Conservation (phyloP, 1,140 invertebrate genomes). For the Diachasma alloeum region DNA sequence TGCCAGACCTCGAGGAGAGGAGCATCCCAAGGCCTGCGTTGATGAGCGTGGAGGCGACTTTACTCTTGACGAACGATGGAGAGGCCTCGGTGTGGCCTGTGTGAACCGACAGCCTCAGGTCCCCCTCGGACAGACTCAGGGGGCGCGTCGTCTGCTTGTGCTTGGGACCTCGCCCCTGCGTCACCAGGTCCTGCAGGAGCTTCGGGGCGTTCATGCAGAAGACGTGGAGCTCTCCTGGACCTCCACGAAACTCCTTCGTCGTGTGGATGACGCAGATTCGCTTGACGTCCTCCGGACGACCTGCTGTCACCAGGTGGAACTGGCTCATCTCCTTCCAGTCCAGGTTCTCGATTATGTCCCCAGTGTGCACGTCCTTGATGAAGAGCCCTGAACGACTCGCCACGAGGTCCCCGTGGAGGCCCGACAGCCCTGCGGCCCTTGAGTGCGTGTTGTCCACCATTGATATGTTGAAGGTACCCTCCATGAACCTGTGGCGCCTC, state of each 20-base stretch:
- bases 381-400: conserved; percentile 58
- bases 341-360: conserved; percentile 58
- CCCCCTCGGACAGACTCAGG: conserved; percentile 66
- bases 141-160: conserved; percentile 47
- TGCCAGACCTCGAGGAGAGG: conserved; percentile 40
- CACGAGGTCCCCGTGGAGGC: conserved; percentile 65
- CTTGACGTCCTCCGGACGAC: conserved; percentile 65
- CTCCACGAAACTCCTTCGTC: conserved; percentile 63
- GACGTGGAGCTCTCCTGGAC: conserved; percentile 63
- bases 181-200: conserved; percentile 60
- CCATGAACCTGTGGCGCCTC: conserved; percentile 49
- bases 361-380: conserved; percentile 63
- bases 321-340: conserved; percentile 66
- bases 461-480: conserved; percentile 63
- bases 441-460: conserved; percentile 68
- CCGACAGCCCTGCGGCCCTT: conserved; percentile 61
- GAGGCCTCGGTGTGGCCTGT: conserved; percentile 31
- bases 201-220: conserved; percentile 62
- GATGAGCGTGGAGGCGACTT: conserved; percentile 49
- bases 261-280: conserved; percentile 67
- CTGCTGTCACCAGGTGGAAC: conserved; percentile 63
- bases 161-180: conserved; percentile 58
- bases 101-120: conserved; percentile 50
- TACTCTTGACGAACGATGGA: conserved; percentile 42
- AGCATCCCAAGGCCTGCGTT: conserved; percentile 55